A percentile compares a stretch with the other conserved stretches of the same genome.
phyloP scores from a whole-genome alignment of 2,113 vertebrate genomes.

The Forbesichthys agassizii region DNA sequence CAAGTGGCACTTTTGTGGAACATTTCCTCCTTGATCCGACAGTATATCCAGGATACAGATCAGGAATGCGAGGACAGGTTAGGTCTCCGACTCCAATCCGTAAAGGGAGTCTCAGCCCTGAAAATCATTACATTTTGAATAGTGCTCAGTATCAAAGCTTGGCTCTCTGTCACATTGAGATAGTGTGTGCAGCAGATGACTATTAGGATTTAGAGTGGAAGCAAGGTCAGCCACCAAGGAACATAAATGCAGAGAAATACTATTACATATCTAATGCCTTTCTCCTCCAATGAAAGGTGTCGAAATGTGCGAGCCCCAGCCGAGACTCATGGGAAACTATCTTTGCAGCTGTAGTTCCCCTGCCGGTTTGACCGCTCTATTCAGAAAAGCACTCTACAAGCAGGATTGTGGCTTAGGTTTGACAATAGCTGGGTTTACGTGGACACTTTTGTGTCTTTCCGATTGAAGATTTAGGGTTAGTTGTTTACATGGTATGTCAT shows the following conservation, averaged over 20 bases:
- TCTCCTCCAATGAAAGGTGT: not conserved
- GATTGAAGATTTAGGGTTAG: too few relatives aligned
- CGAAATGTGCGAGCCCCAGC: conserved; percentile 7
- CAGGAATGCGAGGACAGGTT: conserved; percentile 25
- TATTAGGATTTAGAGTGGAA: conserved; percentile 39
- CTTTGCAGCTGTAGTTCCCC: conserved; percentile 5
- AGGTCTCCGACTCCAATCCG: not conserved
- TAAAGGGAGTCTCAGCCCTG: conserved; percentile 24
- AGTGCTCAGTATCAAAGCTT: conserved; percentile 28
- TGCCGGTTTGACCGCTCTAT: conserved; percentile 5
- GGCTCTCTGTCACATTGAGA: conserved; percentile 22
- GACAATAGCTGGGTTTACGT: not conserved
- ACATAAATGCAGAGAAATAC: conserved; percentile 7
- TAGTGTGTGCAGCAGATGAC: conserved; percentile 19
- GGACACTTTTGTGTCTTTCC: too few relatives aligned
- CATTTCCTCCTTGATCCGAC: conserved; percentile 23
- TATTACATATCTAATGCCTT: not conserved
- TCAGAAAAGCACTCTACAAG: conserved; percentile 4
- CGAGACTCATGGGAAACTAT: conserved; percentile 1
- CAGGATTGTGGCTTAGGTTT: not conserved
- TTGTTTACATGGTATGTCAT: too few relatives aligned
- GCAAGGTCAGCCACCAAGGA: conserved; percentile 38
- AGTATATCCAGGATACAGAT: conserved; percentile 27
- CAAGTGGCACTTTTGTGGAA: conserved; percentile 24
- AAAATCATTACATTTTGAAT: conserved; percentile 53